Percentiles rank a stretch among this genome's conserved stretches.
These are phyloP conservation scores for Aphodius granarius DNA, from an alignment of 2,888 invertebrate species.

Conservation along the genomic window DNA sequence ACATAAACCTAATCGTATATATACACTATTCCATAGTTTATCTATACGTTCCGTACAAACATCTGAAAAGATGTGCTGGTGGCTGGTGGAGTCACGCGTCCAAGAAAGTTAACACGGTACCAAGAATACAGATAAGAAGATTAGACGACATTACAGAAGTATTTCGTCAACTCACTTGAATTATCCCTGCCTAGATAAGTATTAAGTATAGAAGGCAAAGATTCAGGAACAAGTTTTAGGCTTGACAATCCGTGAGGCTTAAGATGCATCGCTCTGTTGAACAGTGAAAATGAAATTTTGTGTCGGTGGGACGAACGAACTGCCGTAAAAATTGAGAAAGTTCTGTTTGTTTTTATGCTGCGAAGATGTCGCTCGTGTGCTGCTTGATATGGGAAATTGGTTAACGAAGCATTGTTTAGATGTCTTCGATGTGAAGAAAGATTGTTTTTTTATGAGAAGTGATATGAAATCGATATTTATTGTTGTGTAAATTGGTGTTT, in stretches of 20 bases:
- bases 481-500: too few species aligned
- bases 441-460: background rate
- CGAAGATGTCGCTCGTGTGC: background rate
- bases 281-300: background rate
- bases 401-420: background rate
- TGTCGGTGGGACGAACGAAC: background rate
- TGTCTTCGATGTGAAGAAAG: background rate
- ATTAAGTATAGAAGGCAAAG: too few species aligned
- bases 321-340: background rate
- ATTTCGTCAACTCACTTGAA: too few species aligned
- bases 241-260: background rate
- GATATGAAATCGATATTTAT: too few species aligned
- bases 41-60: background rate
- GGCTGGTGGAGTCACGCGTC: background rate
- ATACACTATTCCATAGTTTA: background rate
- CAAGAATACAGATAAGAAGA: background rate
- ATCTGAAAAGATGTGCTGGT: background rate
- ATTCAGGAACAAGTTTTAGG: background rate
- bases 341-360: background rate
- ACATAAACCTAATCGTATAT: background rate
- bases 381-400: background rate
- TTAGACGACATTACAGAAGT: background rate
- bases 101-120: background rate
- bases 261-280: background rate
- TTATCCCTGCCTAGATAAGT: too few species aligned